Conservation (phyloP, 2,113 vertebrate species). For the Gobio gobio region DNA sequence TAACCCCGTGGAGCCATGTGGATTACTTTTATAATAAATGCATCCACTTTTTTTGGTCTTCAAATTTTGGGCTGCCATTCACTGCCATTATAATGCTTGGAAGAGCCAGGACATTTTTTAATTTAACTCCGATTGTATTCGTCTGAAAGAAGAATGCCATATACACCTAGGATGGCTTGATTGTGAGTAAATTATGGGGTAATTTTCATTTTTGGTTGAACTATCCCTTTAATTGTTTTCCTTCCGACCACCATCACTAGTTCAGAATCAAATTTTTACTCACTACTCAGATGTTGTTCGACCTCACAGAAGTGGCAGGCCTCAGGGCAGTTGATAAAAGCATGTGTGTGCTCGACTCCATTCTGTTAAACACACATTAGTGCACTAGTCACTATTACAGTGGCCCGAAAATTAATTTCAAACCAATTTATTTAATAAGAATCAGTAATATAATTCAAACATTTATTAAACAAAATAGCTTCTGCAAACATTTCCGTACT, state of each 20-base stretch:
- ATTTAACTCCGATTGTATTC: too few relatives aligned
- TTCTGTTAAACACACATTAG: conserved; percentile 72
- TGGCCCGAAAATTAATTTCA: too few relatives aligned
- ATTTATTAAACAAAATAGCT: background rate
- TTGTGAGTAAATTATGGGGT: too few relatives aligned
- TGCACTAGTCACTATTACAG: background rate
- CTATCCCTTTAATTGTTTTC: background rate
- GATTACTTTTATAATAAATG: too few relatives aligned
- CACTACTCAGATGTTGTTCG: conserved; percentile 81
- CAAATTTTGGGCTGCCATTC: too few relatives aligned
- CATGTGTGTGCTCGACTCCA: conserved; percentile 79
- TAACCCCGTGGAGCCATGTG: too few relatives aligned
- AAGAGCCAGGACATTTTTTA: too few relatives aligned
- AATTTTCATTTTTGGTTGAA: too few relatives aligned
- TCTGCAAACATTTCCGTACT: background rate
- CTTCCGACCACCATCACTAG: background rate
- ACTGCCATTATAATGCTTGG: too few relatives aligned
- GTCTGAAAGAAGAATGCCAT: too few relatives aligned
- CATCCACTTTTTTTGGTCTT: too few relatives aligned
- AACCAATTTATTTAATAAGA: background rate
- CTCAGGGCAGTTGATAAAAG: conserved; percentile 83
- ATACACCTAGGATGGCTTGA: too few relatives aligned
- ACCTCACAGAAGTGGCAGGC: conserved; percentile 83
- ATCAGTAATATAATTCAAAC: background rate
- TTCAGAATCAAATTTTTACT: conserved; percentile 53